Base-by-base conservation (phyloP, 2,113 vertebrate genomes). In the Callorhinus ursinus region DNA sequence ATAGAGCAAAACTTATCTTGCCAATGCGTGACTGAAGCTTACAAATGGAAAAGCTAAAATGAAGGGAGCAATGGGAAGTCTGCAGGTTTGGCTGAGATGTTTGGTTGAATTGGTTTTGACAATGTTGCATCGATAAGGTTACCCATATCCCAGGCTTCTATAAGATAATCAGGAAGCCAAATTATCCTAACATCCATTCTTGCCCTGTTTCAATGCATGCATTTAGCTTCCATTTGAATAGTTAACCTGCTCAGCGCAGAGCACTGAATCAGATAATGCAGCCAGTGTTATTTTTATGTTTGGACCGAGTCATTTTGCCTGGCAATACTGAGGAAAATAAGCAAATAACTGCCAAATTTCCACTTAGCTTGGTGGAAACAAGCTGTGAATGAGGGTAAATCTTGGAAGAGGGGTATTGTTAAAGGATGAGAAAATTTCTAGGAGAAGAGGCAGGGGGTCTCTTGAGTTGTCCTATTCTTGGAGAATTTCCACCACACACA, bases 341-440 rank as follows among this genome's bases (percentile, higher is more conserved):
- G 59, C 16, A 93, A 96, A 57, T 51, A 90, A 55, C 9, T 88
- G 81, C 39, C 80, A 94, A 88, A 88, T 96, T 93, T 88, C 28
- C 49, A 93, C 42, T 93, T 84, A 85, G 22, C 49, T 80, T 90
- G 59, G n/a, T 65, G 36, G 42, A 92, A 95, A 96, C 57, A 86
- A 90, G 24, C 22, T 90, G 24, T 39, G 9, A 97, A 72, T 81
- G n/a, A 69, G 19, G 18, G 7, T 42, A 1, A 55, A 39, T 81
- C 2, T 59, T 2, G 5, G 26, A 83, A 26, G 57, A 71, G 5
- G 21, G 6, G 0, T 46, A 72, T n/a, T 88, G 36, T 51, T 94
- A 92, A 76, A 88, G 7, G 1, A 42, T 69, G 18, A 71, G 7
- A 42, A 6, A 14, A 22, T 94, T 88, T 85, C 76, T 94, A 42